Evolutionary conservation across 2,888 invertebrate genomes (phyloP).

Genomic region (Eupithecia subfuscata): DNA sequence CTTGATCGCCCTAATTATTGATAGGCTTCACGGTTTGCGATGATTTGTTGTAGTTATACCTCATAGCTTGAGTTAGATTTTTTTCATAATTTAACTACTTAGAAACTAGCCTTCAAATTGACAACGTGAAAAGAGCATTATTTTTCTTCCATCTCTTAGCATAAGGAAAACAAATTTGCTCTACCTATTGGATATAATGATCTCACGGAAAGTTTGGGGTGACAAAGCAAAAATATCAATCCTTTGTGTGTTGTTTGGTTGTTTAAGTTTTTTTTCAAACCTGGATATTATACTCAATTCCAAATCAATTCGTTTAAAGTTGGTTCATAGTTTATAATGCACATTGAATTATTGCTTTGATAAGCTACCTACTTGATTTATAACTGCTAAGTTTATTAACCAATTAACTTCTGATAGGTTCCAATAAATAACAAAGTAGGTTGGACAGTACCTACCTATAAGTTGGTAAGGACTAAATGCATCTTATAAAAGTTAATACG

Average conservation of each 20-base stretch:
- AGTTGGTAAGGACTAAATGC: background rate
- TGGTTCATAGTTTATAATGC: background rate
- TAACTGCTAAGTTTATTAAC: background rate
- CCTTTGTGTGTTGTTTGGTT: background rate
- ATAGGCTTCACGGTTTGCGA: slow-evolving; percentile 5
- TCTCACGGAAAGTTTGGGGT: slow-evolving; percentile 9
- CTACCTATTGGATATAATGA: slow-evolving; percentile 12
- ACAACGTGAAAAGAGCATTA: background rate
- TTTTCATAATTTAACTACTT: background rate
- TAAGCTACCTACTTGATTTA: background rate
- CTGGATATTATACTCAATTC: background rate
- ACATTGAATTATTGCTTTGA: background rate
- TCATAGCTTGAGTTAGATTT: background rate
- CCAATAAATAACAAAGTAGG: background rate
- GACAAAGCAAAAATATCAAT: background rate
- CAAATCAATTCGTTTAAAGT: background rate
- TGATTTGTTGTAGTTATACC: background rate
- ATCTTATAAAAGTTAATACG: background rate
- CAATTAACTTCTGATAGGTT: background rate
- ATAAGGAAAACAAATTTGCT: slow-evolving; percentile 10
- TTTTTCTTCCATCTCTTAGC: background rate
- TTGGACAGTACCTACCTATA: too few species aligned
- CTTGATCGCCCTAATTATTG: slow-evolving; percentile 14
- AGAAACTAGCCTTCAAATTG: background rate
- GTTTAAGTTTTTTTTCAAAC: background rate